Conservation (phyloP, 2,113 vertebrate species). For the Cygnus atratus region DNA sequence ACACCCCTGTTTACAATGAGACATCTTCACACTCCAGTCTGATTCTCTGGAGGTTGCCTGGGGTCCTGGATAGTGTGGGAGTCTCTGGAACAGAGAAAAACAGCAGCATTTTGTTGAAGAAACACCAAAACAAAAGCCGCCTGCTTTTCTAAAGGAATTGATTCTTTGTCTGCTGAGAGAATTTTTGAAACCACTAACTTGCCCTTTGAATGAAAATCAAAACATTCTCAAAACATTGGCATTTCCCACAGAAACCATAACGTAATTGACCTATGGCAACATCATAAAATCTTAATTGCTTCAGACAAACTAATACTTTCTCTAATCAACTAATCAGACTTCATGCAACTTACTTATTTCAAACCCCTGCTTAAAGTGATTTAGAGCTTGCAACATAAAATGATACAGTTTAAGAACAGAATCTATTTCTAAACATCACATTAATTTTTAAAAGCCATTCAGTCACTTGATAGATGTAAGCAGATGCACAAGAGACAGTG, state of each 20-base stretch:
- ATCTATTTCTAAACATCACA: not conserved
- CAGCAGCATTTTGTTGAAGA: not conserved
- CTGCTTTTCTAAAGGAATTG: not conserved
- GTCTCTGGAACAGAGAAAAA: not conserved
- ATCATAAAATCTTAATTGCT: not conserved
- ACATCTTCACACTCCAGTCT: not conserved
- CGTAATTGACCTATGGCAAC: not conserved
- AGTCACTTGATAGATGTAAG: not conserved
- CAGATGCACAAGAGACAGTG: not conserved
- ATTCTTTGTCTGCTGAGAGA: not conserved
- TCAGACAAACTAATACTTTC: not conserved
- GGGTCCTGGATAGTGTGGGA: fast-evolving
- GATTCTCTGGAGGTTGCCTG: not conserved
- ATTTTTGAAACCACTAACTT: not conserved
- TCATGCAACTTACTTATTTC: not conserved
- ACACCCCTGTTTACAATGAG: not conserved
- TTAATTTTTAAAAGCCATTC: not conserved
- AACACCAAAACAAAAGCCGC: not conserved
- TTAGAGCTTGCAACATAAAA: not conserved
- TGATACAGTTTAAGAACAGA: not conserved
- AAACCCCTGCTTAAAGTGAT: not conserved
- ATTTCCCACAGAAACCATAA: not conserved
- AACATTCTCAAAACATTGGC: not conserved
- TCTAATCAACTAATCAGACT: not conserved
- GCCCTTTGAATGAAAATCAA: not conserved